Conservation (phyloP, 2,113 vertebrate genomes). For the Mugil cephalus region DNA sequence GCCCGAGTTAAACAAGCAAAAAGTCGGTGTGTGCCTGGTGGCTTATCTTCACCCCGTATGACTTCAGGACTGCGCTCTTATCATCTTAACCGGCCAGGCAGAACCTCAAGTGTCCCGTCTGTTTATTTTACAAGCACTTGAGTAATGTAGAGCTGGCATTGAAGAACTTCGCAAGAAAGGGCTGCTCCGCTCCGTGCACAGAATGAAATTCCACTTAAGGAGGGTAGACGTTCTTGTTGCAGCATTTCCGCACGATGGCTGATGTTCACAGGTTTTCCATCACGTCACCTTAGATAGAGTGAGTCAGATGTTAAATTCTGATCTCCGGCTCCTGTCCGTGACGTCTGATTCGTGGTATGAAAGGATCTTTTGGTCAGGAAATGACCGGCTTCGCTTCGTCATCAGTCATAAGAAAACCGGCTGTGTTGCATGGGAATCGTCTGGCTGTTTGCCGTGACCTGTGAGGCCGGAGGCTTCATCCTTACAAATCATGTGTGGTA, state of each 20-base stretch:
- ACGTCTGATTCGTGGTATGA: not conserved
- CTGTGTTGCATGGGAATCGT: not conserved
- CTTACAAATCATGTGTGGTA: not conserved
- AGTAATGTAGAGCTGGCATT: slow-evolving; percentile 18
- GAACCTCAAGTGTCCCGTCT: slow-evolving; percentile 24
- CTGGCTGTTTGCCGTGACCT: not conserved
- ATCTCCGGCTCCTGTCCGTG: not conserved
- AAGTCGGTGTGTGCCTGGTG: not conserved
- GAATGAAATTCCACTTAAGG: not conserved
- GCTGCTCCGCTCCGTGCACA: not conserved
- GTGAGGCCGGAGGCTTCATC: not conserved
- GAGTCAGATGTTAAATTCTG: slow-evolving; percentile 16
- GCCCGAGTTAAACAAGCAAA: not conserved
- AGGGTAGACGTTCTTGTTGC: not conserved
- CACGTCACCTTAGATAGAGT: not conserved
- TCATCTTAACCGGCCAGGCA: slow-evolving; percentile 7
- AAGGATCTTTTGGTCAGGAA: not conserved
- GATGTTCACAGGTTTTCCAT: not conserved
- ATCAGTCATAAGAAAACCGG: not conserved
- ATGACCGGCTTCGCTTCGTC: slow-evolving; percentile 12
- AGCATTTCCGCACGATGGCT: not conserved
- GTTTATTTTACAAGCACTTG: slow-evolving; percentile 39
- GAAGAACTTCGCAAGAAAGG: slow-evolving; percentile 16
- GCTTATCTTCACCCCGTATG: slow-evolving; percentile 3
- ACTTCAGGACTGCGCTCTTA: slow-evolving; percentile 23